Percentiles rank a stretch among this genome's conserved stretches.
phyloP scores from a whole-genome alignment of 64 coral and sea anemone species.

The Stichodactyla mertensii region DNA sequence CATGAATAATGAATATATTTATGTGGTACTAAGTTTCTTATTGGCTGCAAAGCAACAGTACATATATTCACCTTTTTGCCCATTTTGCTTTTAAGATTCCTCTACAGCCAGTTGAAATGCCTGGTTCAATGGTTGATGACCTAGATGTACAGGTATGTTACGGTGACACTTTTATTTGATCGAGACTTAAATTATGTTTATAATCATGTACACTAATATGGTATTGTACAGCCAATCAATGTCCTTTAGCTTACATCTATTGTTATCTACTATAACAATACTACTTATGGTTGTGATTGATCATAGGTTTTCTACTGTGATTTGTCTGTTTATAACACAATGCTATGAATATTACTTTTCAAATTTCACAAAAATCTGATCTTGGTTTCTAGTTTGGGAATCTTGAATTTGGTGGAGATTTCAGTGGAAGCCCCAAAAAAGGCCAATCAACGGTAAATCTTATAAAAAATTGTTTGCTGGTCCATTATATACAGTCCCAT shows the following conservation, averaged over 20 bases:
- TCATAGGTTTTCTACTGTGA: too few species aligned
- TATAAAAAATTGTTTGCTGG: too few species aligned
- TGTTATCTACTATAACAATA: too few species aligned
- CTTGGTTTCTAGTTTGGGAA: conserved; percentile 82
- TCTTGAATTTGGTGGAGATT: conserved; percentile 82
- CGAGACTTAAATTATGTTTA: too few species aligned
- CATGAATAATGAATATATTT: not conserved
- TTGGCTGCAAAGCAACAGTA: too few species aligned
- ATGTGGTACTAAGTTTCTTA: too few species aligned
- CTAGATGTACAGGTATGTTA: conserved; percentile 58
- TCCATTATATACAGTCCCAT: too few species aligned
- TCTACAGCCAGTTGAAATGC: conserved; percentile 80
- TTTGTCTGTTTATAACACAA: too few species aligned
- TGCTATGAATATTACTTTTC: not conserved
- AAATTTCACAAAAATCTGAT: not conserved
- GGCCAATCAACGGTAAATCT: conserved; percentile 31
- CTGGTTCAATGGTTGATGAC: conserved; percentile 71
- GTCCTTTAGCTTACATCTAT: not conserved
- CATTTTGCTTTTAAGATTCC: conserved; percentile 47
- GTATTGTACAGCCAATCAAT: too few species aligned
- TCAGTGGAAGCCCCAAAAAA: conserved; percentile 10
- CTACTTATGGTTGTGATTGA: too few species aligned
- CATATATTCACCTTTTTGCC: not conserved
- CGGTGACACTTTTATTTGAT: too few species aligned
- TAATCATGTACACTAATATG: too few species aligned